A percentile compares a stretch with the other conserved stretches of the same genome.
phyloP scores from a whole-genome alignment of 2,888 invertebrate genomes.

The Liopterus haemorrhoidalis region DNA sequence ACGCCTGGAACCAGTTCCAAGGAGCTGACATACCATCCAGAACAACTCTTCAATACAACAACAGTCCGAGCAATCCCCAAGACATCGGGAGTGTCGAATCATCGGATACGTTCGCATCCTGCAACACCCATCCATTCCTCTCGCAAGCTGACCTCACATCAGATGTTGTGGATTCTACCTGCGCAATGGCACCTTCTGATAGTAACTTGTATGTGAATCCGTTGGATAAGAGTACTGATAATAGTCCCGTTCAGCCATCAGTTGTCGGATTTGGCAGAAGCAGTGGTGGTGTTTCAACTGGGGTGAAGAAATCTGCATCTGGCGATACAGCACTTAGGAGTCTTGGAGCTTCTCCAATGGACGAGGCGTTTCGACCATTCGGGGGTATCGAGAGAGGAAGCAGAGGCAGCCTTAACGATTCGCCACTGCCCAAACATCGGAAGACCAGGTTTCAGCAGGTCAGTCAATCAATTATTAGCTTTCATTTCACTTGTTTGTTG shows the following conservation, averaged over 20 bases:
- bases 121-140: conserved; percentile 91
- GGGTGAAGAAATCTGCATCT: conserved; percentile 73
- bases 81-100: conserved; percentile 61
- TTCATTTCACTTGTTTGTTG: too few species aligned
- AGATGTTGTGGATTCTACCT: conserved; percentile 44
- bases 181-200: conserved; percentile 52
- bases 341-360: conserved; percentile 55
- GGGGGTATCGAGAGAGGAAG: conserved; percentile 47
- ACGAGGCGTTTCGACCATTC: conserved; percentile 50
- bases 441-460: conserved; percentile 83
- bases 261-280: conserved; percentile 24
- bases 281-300: conserved; percentile 40
- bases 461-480: conserved; percentile 33
- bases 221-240: conserved; percentile 58
- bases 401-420: conserved; percentile 59
- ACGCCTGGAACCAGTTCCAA: conserved; percentile 30
- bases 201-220: conserved; percentile 88
- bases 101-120: conserved; percentile 93
- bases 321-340: conserved; percentile 69
- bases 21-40: conserved; percentile 31
- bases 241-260: conserved; percentile 44
- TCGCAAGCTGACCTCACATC: conserved; percentile 74
- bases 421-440: conserved; percentile 70
- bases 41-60: conserved; percentile 32
- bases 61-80: conserved; percentile 43